Evolutionary conservation across 1,140 invertebrate genomes (phyloP).

Genomic region (Zaprionus africanus): DNA sequence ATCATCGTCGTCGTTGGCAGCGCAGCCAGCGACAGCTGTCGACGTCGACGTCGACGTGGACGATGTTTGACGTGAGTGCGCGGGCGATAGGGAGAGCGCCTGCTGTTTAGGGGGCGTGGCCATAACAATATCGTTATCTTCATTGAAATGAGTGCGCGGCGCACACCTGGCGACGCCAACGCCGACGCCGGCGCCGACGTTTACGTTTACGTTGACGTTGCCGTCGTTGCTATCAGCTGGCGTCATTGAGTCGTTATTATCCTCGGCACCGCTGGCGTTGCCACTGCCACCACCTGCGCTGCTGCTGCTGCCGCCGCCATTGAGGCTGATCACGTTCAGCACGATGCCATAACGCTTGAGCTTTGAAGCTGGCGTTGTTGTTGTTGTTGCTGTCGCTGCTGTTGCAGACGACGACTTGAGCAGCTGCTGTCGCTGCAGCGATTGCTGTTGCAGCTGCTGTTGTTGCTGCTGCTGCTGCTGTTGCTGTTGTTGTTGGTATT

Average conservation of each 20-base stretch:
- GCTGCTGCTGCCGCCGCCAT: slow-evolving; percentile 39
- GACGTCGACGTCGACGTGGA: slow-evolving; percentile 14
- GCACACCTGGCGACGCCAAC: slow-evolving; percentile 34
- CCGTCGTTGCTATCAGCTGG: neutral
- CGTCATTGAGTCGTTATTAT: slow-evolving; percentile 5
- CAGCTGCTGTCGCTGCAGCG: slow-evolving; percentile 53
- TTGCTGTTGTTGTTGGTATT: slow-evolving; percentile 35
- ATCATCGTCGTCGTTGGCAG: slow-evolving; percentile 67
- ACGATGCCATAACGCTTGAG: slow-evolving; percentile 83
- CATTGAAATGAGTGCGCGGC: slow-evolving; percentile 71
- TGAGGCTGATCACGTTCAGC: slow-evolving; percentile 74
- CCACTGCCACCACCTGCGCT: slow-evolving; percentile 1
- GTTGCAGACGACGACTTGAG: slow-evolving; percentile 39
- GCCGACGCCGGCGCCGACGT: neutral
- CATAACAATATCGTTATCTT: slow-evolving; percentile 77
- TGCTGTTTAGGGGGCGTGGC: slow-evolving; percentile 72
- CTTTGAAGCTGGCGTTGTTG: slow-evolving; percentile 49
- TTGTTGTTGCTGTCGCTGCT: neutral
- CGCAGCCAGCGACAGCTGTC: neutral
- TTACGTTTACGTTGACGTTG: slow-evolving; percentile 7
- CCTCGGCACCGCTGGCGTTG: slow-evolving; percentile 10
- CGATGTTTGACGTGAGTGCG: slow-evolving; percentile 35
- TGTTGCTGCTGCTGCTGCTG: slow-evolving; percentile 55
- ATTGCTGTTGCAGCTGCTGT: slow-evolving; percentile 40
- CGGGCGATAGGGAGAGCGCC: slow-evolving; percentile 52